Evolutionary conservation across 2,888 invertebrate species (phyloP).

Genomic region (Parnassius glacialis): DNA sequence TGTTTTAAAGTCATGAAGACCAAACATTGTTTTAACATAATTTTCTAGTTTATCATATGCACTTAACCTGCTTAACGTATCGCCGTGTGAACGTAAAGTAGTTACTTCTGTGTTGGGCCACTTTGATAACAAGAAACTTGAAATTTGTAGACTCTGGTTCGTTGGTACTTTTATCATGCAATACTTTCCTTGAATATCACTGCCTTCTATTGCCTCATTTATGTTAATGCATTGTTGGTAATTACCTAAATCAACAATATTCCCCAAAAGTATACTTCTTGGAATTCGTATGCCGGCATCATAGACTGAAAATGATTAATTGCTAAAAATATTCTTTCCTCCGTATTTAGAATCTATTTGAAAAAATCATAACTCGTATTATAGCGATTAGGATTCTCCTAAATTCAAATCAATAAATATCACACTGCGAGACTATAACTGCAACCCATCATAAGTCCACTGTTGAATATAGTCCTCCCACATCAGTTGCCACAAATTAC

Average conservation of each 20-base stretch:
- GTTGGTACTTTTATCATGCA: slow-evolving; percentile 51
- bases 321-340: not conserved
- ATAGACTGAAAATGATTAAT: slow-evolving; percentile 48
- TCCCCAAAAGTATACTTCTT: slow-evolving; percentile 57
- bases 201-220: slow-evolving; percentile 34
- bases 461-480: too few species aligned
- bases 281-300: slow-evolving; percentile 68
- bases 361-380: too few species aligned
- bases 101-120: not conserved
- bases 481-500: too few species aligned
- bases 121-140: slow-evolving; percentile 17
- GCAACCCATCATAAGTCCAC: too few species aligned
- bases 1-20: slow-evolving; percentile 1
- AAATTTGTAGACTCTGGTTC: slow-evolving; percentile 36
- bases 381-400: too few species aligned
- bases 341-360: too few species aligned
- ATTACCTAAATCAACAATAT: slow-evolving; percentile 62
- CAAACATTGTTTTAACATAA: slow-evolving; percentile 6
- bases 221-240: slow-evolving; percentile 55
- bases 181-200: slow-evolving; percentile 65
- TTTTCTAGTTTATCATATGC: slow-evolving; percentile 5
- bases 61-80: not conserved
- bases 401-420: too few species aligned
- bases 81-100: not conserved
- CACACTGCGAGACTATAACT: too few species aligned